Evolutionary conservation across 2,888 invertebrate species (phyloP).

Genomic region (Venusia cambrica): DNA sequence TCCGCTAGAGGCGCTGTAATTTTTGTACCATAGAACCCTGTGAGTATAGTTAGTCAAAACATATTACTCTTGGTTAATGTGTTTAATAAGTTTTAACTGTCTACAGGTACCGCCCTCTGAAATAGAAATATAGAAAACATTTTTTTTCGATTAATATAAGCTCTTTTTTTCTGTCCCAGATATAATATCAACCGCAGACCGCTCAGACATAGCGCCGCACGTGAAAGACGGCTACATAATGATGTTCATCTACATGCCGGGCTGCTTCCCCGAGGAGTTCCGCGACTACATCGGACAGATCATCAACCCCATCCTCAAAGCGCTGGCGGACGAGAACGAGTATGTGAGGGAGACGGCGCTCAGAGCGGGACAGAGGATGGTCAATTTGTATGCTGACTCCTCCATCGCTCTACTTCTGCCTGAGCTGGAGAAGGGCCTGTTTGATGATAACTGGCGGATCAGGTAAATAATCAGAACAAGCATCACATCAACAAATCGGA

Average conservation of each 20-base stretch:
- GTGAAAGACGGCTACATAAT: conserved; percentile 99
- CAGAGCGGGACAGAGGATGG: conserved; percentile 97
- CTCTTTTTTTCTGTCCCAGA: conserved; percentile 78
- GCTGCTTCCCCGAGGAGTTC: conserved; percentile 97
- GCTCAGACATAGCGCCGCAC: conserved; percentile 96
- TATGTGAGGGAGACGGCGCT: conserved; percentile 98
- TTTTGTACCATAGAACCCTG: too few species aligned
- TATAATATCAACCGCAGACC: conserved; percentile 95
- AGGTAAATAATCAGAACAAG: conserved; percentile 11
- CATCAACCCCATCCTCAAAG: conserved; percentile 97
- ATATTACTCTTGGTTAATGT: too few species aligned
- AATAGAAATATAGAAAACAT: too few species aligned
- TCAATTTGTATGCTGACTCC: conserved; percentile 96
- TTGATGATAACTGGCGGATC: conserved; percentile 99
- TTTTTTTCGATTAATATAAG: too few species aligned
- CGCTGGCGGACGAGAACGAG: conserved; percentile 98
- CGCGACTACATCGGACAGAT: conserved; percentile 97
- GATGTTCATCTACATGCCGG: conserved; percentile 99
- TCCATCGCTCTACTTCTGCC: conserved; percentile 96
- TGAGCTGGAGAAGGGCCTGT: conserved; percentile 95
- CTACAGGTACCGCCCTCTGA: too few species aligned
- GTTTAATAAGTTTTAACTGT: too few species aligned
- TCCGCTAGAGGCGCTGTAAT: too few species aligned
- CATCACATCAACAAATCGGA: too few species aligned
- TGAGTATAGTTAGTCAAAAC: too few species aligned